Conservation (phyloP, 2,888 invertebrate species). For the Embidobia sp. region DNA sequence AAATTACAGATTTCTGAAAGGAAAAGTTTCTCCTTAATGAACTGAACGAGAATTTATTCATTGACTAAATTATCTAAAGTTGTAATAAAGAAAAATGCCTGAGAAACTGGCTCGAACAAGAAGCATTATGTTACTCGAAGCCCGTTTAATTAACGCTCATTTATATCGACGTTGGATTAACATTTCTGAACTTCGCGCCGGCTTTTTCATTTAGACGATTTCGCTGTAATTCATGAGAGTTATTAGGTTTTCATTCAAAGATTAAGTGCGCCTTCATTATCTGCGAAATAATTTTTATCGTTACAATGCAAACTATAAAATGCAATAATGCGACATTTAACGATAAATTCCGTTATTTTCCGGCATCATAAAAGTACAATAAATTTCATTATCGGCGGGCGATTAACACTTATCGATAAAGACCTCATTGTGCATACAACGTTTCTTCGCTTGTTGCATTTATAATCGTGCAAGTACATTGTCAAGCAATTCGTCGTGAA, state of each 20-base stretch:
- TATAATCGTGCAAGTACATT: slow-evolving; percentile 33
- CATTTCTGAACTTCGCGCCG: neutral
- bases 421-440: slow-evolving; percentile 27
- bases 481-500: slow-evolving; percentile 38
- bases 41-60: slow-evolving; percentile 8
- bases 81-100: no score
- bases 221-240: neutral
- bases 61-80: slow-evolving; percentile 18
- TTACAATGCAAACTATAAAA: slow-evolving; percentile 39
- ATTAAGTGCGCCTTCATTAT: slow-evolving; percentile 15
- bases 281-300: slow-evolving; percentile 28
- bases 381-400: slow-evolving; percentile 43
- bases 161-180: neutral
- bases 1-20: no score
- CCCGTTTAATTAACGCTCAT: slow-evolving; percentile 6
- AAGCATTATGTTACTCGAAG: neutral
- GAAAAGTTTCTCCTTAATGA: slow-evolving; percentile 9
- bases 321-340: slow-evolving; percentile 39
- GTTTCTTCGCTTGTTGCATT: slow-evolving; percentile 29
- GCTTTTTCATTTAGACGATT: neutral
- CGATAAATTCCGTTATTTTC: slow-evolving; percentile 29
- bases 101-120: slow-evolving; percentile 10
- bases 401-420: slow-evolving; percentile 56
- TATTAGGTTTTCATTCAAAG: slow-evolving; percentile 3
- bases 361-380: slow-evolving; percentile 36